Percentiles rank a stretch among this genome's conserved stretches.
These are phyloP conservation scores for Lates calcarifer DNA, from an alignment of 2,113 vertebrate species.

Conservation along the genomic window DNA sequence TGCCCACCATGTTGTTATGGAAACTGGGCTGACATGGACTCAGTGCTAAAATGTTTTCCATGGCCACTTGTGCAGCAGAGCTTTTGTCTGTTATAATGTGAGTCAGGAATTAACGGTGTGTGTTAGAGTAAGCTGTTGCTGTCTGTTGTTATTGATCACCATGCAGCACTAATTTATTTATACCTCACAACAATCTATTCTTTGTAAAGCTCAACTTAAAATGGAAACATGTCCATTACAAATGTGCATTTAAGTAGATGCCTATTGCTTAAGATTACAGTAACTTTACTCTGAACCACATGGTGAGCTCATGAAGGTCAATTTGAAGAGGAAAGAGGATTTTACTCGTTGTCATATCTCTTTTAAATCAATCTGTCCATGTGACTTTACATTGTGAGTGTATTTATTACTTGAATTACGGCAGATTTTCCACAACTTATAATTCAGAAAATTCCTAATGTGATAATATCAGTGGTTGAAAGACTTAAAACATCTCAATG, in stretches of 20 bases:
- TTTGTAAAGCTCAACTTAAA: neutral
- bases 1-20: conserved; percentile 81
- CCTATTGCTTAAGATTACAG: neutral
- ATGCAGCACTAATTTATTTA: conserved; percentile 55
- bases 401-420: neutral
- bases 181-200: neutral
- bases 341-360: neutral
- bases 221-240: neutral
- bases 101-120: conserved; percentile 32
- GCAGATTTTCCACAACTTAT: neutral
- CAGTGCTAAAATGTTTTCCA: conserved; percentile 48
- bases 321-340: neutral
- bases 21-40: conserved; percentile 70
- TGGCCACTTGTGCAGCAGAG: conserved; percentile 49
- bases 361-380: neutral
- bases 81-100: conserved; percentile 51
- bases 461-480: neutral
- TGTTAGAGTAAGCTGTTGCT: conserved; percentile 28
- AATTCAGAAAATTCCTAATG: neutral
- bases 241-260: neutral
- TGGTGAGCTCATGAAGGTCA: neutral
- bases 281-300: neutral
- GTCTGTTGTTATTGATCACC: conserved; percentile 36
- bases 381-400: no score
- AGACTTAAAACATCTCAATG: neutral